Base-by-base conservation (phyloP, 1,140 invertebrate species). In the Apis dorsata region DNA sequence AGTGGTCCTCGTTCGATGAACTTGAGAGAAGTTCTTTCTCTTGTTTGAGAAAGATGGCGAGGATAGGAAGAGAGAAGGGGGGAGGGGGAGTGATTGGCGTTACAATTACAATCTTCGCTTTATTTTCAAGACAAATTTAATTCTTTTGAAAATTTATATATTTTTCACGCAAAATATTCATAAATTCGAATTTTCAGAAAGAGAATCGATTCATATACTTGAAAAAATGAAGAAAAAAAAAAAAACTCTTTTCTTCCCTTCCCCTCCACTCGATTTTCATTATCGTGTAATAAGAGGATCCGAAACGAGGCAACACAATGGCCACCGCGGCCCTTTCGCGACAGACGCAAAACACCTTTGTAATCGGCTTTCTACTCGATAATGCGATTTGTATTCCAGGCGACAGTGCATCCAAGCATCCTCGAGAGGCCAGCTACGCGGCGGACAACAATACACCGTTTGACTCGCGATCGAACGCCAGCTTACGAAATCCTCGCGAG, bases 331-430 rank as follows among this genome's bases (percentile, higher is more conserved):
- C 57, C n/a, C 51, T 81, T 75, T 65, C 79, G 80, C 65, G 65
- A 57, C 44, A 70, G 34, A 60, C 66, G 21, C 62, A 63, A 70
- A 82, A 82, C 74, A 75, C 66, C 63, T 62, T 62, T 76, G 80
- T 82, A 82, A 82, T 77, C 80, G 74, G 80, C 60, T 82, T 80
- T 59, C 13, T 55, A 2, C 21, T 2, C 49, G 74, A 78, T 82
- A 82, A 82, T 82, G 74, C 80, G 80, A 82, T 82, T 82, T 82
- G 74, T 77, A 82, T 82, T 76, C 80, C 34, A 34, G 17, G 65
- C 34, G 51, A 70, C 74, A 53, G 49, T 24, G 19, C 71, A 12
- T n/a, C 24, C 55, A 13, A 12, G 62, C 34, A 7, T 7, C 5
- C 44, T 24, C 74, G 44, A 17, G 63, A 44, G 34, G 34, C 34